Base-by-base conservation (phyloP, 2,797 vertebrate genomes). In the Fistularia commersonii region DNA sequence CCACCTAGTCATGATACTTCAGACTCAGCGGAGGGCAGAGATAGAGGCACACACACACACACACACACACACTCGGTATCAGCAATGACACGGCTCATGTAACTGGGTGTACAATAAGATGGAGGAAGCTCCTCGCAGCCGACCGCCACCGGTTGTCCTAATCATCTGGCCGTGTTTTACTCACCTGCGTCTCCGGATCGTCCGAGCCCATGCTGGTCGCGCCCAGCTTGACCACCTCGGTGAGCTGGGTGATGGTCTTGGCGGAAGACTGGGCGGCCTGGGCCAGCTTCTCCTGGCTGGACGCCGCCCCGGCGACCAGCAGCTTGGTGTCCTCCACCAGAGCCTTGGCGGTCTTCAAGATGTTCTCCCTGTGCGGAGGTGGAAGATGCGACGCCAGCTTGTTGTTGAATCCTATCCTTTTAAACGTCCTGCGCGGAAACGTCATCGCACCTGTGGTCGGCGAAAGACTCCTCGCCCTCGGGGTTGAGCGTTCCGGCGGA, bases 311-410 rank as follows among this genome's bases (percentile, higher is more conserved):
- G 14, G 83, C 81, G 34, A 99, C 97, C 57, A 99, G 84, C 71
- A 98, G 81, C 75, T 99, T 99, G 13, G 96, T 98, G 83, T 99
- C 97, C 82, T 99, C 97, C 56, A 99, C 97, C 79, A 98, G 86
- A 34, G 94, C 90, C 86, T 99, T 99, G 76, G 96, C 96, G 1
- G 96, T 99, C 88, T 99, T 99, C 83, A 99, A 82, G 61, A 99
- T 99, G 81, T 93, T 99, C 83, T 99, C 97, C 86, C 97, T 98
- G 86, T 59, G 54, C 71, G 59, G 68, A 0, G 32, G 52, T 37
- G 74, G 65, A 82, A 52, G 59, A 11, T 65, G 53, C 45, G 48
- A 66, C 59, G 78, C 76, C 81, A 72, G 66, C 65, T 78, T 54
- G 53, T 62, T 57, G 46, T 66, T 47, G 44, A 51, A 47, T 11